These are phyloP conservation scores for Goniozus legneri DNA, from an alignment of 1,140 invertebrate species.

Conservation along the genomic window DNA sequence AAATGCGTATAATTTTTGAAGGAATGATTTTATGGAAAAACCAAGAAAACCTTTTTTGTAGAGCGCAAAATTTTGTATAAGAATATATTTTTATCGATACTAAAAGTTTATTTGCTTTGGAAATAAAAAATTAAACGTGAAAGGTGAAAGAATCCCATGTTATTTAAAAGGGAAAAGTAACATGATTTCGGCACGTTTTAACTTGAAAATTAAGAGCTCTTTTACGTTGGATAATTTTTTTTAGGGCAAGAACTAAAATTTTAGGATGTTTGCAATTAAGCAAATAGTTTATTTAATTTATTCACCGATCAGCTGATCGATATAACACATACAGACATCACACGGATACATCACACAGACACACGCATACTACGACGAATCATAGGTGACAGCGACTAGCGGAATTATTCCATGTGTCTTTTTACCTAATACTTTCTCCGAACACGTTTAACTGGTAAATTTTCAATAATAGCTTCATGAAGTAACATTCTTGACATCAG, in stretches of 20 bases:
- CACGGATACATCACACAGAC: no score
- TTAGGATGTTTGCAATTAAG: no score
- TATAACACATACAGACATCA: no score
- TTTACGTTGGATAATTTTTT: constrained; percentile 9
- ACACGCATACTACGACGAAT: no score
- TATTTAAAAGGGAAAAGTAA: constrained; percentile 12
- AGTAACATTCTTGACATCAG: no score
- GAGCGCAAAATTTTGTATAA: neutral
- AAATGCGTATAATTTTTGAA: neutral
- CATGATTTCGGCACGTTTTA: constrained; percentile 9
- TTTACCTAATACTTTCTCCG: no score
- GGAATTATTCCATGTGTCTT: no score
- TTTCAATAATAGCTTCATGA: no score
- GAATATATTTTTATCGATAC: neutral
- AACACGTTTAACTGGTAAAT: no score
- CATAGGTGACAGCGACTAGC: no score
- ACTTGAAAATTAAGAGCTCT: constrained; percentile 7
- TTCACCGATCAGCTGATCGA: no score
- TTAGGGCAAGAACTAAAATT: constrained; percentile 8
- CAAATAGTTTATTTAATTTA: no score
- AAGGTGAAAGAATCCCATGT: constrained; percentile 5
- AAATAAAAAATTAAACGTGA: constrained; percentile 8
- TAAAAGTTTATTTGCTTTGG: neutral
- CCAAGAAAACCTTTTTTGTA: neutral
- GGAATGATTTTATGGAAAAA: neutral